Evolutionary conservation across 2,888 invertebrate genomes (phyloP).

Genomic region (Icerya purchasi): DNA sequence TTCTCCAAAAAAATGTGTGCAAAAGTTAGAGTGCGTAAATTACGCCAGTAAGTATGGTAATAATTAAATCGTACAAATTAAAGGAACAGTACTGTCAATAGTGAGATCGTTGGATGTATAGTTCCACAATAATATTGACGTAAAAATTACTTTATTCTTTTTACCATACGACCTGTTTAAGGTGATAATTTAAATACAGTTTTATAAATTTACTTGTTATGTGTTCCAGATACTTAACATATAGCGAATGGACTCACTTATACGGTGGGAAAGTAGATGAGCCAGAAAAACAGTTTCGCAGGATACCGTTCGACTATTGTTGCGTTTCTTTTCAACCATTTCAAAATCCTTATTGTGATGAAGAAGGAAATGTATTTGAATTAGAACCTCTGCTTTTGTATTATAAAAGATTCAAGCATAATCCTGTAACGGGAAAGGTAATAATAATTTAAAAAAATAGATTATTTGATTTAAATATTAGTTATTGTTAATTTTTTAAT

Average conservation of each 20-base stretch:
- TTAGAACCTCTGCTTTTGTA: slow-evolving; percentile 67
- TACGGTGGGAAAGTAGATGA: slow-evolving; percentile 69
- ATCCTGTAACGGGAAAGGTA: slow-evolving; percentile 81
- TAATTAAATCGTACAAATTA: too few species aligned
- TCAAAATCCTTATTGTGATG: slow-evolving; percentile 74
- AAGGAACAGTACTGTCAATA: too few species aligned
- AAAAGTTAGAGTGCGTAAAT: too few species aligned
- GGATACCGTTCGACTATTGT: slow-evolving; percentile 83
- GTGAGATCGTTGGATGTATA: too few species aligned
- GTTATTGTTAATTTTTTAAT: too few species aligned
- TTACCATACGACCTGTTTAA: neutral
- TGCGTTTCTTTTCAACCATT: slow-evolving; percentile 80
- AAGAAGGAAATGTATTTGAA: slow-evolving; percentile 82
- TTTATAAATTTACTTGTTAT: slow-evolving; percentile 13
- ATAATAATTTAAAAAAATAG: slow-evolving; percentile 3
- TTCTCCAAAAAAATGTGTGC: too few species aligned
- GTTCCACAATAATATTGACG: slow-evolving; percentile 3
- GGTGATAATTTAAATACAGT: neutral
- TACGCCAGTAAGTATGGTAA: too few species aligned
- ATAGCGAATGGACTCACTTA: slow-evolving; percentile 70
- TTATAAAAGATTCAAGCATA: slow-evolving; percentile 71
- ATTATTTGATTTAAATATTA: too few species aligned
- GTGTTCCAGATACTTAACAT: slow-evolving; percentile 60
- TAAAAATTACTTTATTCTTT: slow-evolving; percentile 8
- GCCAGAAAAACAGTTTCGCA: slow-evolving; percentile 51